Evolutionary conservation across 2,888 invertebrate genomes (phyloP), one percentile per base, ranked within the genome.

Genomic region (Zeuzera pyrina): DNA sequence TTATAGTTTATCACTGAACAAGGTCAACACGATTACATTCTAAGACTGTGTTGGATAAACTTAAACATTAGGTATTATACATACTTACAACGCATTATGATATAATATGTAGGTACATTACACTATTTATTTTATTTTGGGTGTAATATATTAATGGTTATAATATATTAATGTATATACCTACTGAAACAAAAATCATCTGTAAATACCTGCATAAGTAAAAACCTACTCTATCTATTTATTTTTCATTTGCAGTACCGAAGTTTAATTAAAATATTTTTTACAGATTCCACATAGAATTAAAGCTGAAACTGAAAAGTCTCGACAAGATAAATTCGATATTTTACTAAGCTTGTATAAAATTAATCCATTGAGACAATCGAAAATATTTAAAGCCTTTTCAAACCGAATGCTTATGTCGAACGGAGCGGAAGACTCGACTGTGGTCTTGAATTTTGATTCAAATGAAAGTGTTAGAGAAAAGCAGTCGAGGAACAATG

Each of bases 291-390:
- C 5, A 31, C 25, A 5, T 25, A 10, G 15, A 25, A 12, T 15
- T 4, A n/a, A 15, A 12, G 3, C 7, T n/a, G 7, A 42, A 46
- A 41, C 26, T 25, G 6, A 57, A 53, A 39, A 38, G 52, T 33
- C 33, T 32, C n/a, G 36, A 47, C 16, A 42, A 3, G 59, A 66
- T 8, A 63, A 72, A 2, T 76, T 78, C 31, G 59, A 69, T 15
- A 46, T 66, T 1, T 40, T 76, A 21, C 42, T 77, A 1, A 63
- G 60, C 13, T 47, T 77, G 24, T 76, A 70, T 39, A 74, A 74
- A 62, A 45, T 67, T 43, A 72, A 73, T 42, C 76, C 74, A 22
- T 49, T 78, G 32, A 64, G 49, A 43, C 45, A 47, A 15, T 77
- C 73, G 3, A 53, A 62, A 31, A 45, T 74, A 34, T 77, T 55